phyloP scores from a whole-genome alignment of 1,140 invertebrate species.

The Megalopta genalis region DNA sequence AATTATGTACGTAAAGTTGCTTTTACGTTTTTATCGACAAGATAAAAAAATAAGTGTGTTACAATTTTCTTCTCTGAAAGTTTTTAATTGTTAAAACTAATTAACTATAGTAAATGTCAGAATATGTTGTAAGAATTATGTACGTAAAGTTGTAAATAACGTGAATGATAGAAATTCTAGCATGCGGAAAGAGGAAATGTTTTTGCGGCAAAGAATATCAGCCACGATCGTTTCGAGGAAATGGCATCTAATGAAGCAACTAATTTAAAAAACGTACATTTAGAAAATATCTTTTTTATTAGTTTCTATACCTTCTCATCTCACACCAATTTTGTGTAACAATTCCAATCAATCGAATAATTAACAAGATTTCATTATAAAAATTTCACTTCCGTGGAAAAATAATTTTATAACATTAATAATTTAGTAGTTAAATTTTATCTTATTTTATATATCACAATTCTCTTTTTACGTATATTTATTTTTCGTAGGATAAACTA shows the following conservation, averaged over 20 bases:
- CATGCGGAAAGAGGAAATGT: no score
- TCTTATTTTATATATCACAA: neutral
- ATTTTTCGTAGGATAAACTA: conserved; percentile 16
- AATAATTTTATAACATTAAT: neutral
- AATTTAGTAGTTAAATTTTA: neutral
- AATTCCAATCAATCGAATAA: no score
- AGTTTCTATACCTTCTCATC: neutral
- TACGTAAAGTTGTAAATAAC: neutral
- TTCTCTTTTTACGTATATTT: neutral
- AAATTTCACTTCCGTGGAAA: neutral
- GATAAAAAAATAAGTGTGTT: neutral
- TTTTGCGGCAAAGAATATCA: neutral
- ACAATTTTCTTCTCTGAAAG: neutral
- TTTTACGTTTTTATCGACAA: neutral
- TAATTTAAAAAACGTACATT: neutral
- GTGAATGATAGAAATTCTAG: neutral
- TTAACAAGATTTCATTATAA: neutral
- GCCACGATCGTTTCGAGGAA: neutral
- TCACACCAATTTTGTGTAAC: no score
- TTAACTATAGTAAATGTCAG: neutral
- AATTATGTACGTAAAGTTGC: neutral
- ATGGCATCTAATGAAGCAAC: neutral
- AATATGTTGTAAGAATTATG: neutral
- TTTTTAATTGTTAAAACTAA: neutral
- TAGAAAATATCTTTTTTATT: neutral